Evolutionary conservation across 2,797 vertebrate genomes (phyloP).

Genomic region (Semotilus atromaculatus): DNA sequence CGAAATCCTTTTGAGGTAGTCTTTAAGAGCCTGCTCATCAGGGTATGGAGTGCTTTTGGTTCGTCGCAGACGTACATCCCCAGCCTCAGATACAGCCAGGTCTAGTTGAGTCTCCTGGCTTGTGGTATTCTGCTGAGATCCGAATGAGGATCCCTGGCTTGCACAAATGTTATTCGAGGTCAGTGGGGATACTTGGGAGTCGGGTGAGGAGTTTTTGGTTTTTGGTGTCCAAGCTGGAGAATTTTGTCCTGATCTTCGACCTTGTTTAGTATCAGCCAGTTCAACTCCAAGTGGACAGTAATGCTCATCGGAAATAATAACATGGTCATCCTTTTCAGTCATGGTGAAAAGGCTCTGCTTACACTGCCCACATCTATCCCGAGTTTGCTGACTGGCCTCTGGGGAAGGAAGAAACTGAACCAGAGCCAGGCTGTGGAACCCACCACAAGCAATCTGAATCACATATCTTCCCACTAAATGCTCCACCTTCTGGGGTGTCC

Average conservation of each 20-base stretch:
- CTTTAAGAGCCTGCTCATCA: slow-evolving; percentile 79
- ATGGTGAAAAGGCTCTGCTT: slow-evolving; percentile 85
- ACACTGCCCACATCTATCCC: slow-evolving; percentile 85
- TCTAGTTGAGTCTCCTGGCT: slow-evolving; percentile 8
- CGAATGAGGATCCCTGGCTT: background rate
- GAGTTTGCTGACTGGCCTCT: slow-evolving; percentile 75
- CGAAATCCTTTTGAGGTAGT: slow-evolving; percentile 76
- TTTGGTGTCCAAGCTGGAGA: slow-evolving; percentile 41
- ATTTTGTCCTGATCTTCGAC: slow-evolving; percentile 41
- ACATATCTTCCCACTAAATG: slow-evolving; percentile 92
- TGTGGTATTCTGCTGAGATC: slow-evolving; percentile 3
- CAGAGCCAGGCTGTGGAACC: slow-evolving; percentile 92
- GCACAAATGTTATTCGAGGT: background rate
- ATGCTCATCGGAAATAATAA: slow-evolving; percentile 88
- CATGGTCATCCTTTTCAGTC: slow-evolving; percentile 86
- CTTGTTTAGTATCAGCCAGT: slow-evolving; percentile 76
- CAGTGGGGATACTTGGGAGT: background rate
- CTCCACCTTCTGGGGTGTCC: slow-evolving; percentile 91
- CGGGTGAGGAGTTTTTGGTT: slow-evolving; percentile 1
- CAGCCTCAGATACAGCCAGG: slow-evolving; percentile 3
- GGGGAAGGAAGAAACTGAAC: slow-evolving; percentile 84
- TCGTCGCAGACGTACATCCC: slow-evolving; percentile 23
- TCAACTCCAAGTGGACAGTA: slow-evolving; percentile 94
- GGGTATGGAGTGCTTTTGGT: slow-evolving; percentile 60
- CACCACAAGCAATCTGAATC: slow-evolving; percentile 92